These are phyloP conservation scores for Aurelia aurita DNA, from an alignment of 30 jellyfish, hydroid and myxozoan genomes.

Conservation along the genomic window DNA sequence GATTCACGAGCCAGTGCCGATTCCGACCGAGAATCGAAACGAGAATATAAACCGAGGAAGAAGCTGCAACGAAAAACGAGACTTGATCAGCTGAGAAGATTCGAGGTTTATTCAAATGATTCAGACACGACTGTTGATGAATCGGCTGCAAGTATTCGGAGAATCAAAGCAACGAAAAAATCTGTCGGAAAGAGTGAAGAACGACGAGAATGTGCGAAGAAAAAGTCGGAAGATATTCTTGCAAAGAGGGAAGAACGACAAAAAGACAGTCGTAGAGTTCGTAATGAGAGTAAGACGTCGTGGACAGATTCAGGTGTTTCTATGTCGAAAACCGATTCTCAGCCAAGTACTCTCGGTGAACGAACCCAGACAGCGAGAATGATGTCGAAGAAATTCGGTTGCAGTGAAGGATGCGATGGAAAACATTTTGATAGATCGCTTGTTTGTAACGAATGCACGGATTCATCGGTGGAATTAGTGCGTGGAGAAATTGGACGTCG, in stretches of 20 bases:
- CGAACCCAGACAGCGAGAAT: slow-evolving; percentile 14
- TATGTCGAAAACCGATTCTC: slow-evolving; percentile 74
- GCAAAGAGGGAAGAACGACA: not conserved
- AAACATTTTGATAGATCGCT: not conserved
- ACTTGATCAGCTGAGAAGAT: slow-evolving; percentile 22
- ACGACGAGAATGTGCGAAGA: not conserved
- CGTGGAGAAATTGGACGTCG: slow-evolving; percentile 50
- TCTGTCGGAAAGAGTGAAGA: not conserved
- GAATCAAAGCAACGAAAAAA: slow-evolving; percentile 2
- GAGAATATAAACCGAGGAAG: not conserved
- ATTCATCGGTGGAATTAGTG: slow-evolving; percentile 40
- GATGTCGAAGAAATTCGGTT: not conserved
- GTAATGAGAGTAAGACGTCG: slow-evolving; percentile 54
- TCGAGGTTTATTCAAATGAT: slow-evolving; percentile 49
- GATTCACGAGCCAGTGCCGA: slow-evolving; percentile 24
- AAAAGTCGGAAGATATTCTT: not conserved
- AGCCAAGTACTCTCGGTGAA: slow-evolving; percentile 76
- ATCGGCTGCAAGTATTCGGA: slow-evolving; percentile 4
- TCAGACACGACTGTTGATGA: slow-evolving; percentile 62
- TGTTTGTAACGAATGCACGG: not conserved
- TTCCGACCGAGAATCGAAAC: slow-evolving; percentile 14
- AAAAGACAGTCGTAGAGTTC: slow-evolving; percentile 16
- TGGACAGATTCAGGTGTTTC: slow-evolving; percentile 86
- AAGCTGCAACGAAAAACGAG: slow-evolving; percentile 30
- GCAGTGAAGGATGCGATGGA: slow-evolving; percentile 1